Percentiles rank a stretch among this genome's conserved stretches.
phyloP scores from a whole-genome alignment of 2,797 vertebrate genomes.

The Sciurus vulgaris region DNA sequence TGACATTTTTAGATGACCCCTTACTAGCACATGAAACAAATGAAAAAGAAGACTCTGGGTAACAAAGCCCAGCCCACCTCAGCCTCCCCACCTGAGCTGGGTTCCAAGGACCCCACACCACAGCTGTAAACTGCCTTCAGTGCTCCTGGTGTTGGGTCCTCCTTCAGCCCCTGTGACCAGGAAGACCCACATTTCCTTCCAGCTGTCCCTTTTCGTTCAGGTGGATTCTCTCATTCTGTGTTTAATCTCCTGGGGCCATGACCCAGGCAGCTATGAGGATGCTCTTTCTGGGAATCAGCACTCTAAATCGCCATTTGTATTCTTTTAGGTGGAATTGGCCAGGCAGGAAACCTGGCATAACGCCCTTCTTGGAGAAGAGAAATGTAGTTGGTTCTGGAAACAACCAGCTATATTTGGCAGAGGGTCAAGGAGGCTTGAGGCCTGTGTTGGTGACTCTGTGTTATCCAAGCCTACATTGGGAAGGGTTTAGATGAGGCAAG shows the following conservation, averaged over 20 bases:
- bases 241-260: accelerated
- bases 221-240: too few relatives aligned
- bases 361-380: not conserved
- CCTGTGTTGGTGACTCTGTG: not conserved
- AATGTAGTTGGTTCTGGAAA: not conserved
- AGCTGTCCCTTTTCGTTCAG: not conserved
- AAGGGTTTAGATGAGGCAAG: not conserved
- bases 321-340: not conserved
- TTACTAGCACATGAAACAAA: not conserved
- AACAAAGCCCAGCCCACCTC: not conserved
- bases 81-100: accelerated
- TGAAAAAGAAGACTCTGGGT: not conserved
- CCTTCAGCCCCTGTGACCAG: not conserved
- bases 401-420: not conserved
- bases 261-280: not conserved
- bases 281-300: not conserved
- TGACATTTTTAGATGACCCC: not conserved
- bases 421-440: accelerated
- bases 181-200: not conserved
- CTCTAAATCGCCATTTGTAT: not conserved
- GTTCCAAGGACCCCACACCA: not conserved
- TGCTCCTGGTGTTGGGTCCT: not conserved
- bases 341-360: not conserved
- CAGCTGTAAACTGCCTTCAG: not conserved
- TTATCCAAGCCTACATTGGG: not conserved